Conservation (phyloP, 1,140 invertebrate genomes). For the Lutraria rhynchaena region DNA sequence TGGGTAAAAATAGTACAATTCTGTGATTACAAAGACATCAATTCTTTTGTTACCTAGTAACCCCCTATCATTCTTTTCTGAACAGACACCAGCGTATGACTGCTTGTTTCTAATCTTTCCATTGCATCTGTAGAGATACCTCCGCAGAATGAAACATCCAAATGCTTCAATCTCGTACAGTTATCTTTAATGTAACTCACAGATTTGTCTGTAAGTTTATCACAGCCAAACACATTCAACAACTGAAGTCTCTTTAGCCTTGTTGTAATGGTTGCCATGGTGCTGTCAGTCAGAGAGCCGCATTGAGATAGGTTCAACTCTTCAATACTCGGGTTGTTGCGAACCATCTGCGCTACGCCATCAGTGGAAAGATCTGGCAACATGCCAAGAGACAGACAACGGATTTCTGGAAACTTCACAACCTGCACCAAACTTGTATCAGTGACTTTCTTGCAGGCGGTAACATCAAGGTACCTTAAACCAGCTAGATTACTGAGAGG, state of each 20-base stretch:
- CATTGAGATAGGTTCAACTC: constrained; percentile 86
- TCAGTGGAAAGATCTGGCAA: constrained; percentile 87
- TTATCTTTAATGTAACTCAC: constrained; percentile 85
- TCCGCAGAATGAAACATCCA: constrained; percentile 86
- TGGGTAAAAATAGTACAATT: too few relatives aligned
- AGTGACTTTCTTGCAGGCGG: constrained; percentile 87
- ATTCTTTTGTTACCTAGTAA: too few relatives aligned
- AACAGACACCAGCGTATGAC: constrained; percentile 61
- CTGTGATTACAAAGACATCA: too few relatives aligned
- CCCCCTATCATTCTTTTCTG: constrained; percentile 67
- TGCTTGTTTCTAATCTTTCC: constrained; percentile 67
- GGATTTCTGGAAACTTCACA: constrained; percentile 86
- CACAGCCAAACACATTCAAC: constrained; percentile 87
- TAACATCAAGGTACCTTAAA: constrained; percentile 85
- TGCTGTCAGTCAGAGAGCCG: constrained; percentile 85
- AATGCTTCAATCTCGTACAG: constrained; percentile 84
- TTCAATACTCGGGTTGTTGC: constrained; percentile 87
- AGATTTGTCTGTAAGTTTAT: constrained; percentile 86
- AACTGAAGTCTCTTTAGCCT: constrained; percentile 85
- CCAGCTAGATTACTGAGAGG: constrained; percentile 83
- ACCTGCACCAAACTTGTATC: constrained; percentile 88
- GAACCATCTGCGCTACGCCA: constrained; percentile 86
- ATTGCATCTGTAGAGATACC: constrained; percentile 82
- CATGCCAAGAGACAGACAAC: constrained; percentile 85
- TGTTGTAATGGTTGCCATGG: constrained; percentile 84